Base-by-base conservation (phyloP, 2,797 vertebrate species). In the Lates japonicus region DNA sequence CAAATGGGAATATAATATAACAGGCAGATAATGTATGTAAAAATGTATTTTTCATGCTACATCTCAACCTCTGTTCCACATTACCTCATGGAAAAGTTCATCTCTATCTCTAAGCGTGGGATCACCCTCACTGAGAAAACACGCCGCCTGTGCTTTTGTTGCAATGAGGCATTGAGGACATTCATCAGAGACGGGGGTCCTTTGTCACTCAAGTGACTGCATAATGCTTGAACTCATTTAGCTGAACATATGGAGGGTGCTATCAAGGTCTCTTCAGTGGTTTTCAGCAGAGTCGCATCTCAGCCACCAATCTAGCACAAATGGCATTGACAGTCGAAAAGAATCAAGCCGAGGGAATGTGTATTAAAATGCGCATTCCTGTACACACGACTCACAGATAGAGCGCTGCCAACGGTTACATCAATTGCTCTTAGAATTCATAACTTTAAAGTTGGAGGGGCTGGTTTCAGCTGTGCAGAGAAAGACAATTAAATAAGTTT, bases 171-270 rank as follows among this genome's bases (percentile, higher is more conserved):
- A 76, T 81, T 85, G 80, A 89, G 78, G 76, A 70, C 84, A 79
- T 86, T 88, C 86, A 79, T 49, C 76, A 83, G 60, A 61, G 82
- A 91, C 72, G 83, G 58, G 58, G 72, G 68, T 87, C 88, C 84
- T 87, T 90, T 83, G 87, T 89, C 86, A 86, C 83, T 88, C 83
- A 83, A 90, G 82, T 76, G 86, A 81, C 83, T 83, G 69, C 78
- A 61, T 76, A 78, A 85, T 83, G 80, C 77, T 90, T 82, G 78
- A 91, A 82, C 66, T 89, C 67, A 82, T 93, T 93, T 87, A 89
- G 85, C 75, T 44, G 78, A 91, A 90, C 90, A 93, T 92, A 93
- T 92, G 88, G 89, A 87, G 85, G 83, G 81, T 22, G 81, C 81
- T 62, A 81, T 78, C 82, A 87, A 74, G 80, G 85, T 91, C 88